phyloP scores from a whole-genome alignment of 2,113 vertebrate genomes.

The Epinephelus fuscoguttatus region DNA sequence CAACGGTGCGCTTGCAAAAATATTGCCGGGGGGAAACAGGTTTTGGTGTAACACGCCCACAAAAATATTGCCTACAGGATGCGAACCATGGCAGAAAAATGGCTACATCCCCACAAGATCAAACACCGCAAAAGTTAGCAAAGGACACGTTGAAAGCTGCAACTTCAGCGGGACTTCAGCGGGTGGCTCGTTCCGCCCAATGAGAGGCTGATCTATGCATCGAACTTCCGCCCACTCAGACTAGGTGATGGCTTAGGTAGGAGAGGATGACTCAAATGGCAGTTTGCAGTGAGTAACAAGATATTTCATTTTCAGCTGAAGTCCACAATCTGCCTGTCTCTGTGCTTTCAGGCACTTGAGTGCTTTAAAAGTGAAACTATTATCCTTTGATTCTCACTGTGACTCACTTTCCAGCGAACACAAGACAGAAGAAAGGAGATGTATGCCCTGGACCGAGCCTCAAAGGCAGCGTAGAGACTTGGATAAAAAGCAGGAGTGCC shows the following conservation, averaged over 20 bases:
- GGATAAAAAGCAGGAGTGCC: neutral
- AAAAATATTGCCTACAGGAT: too few species aligned
- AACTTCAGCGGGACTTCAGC: too few species aligned
- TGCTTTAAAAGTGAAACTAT: neutral
- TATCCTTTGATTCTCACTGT: constrained; percentile 16
- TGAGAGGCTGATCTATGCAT: too few species aligned
- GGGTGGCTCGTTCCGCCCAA: too few species aligned
- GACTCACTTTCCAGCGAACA: constrained; percentile 19
- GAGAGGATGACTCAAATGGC: neutral
- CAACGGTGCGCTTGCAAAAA: too few species aligned
- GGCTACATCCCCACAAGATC: too few species aligned
- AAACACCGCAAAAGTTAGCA: too few species aligned
- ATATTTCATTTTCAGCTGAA: neutral
- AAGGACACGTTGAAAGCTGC: too few species aligned
- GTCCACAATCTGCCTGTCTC: neutral
- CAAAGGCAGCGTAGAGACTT: neutral
- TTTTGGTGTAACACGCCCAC: too few species aligned
- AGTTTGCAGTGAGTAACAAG: neutral
- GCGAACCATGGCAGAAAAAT: too few species aligned
- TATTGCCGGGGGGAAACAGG: too few species aligned
- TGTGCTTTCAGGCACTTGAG: neutral
- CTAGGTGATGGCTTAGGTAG: neutral
- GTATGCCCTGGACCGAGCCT: constrained; percentile 18
- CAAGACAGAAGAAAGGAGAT: constrained; percentile 1
- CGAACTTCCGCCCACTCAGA: too few species aligned